Evolutionary conservation across 2,113 vertebrate genomes (phyloP).

Genomic region (Sylvilagus bachmani): DNA sequence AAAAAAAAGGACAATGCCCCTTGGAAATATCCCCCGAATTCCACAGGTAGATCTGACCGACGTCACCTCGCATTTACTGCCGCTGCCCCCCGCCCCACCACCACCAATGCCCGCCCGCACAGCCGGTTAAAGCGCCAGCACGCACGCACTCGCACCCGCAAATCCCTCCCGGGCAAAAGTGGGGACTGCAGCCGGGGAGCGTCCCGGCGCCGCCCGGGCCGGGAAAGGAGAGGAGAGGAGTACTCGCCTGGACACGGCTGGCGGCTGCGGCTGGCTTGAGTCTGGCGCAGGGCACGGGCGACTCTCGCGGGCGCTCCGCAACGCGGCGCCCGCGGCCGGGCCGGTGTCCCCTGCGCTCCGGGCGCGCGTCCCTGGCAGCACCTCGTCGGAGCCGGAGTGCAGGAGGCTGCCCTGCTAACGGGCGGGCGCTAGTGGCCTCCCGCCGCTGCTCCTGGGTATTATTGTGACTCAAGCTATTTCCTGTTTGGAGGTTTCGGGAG

Average conservation of each 20-base stretch:
- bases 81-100: not conserved
- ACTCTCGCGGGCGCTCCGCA: not conserved
- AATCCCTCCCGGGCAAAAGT: not conserved
- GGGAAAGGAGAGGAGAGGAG: not conserved
- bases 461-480: conserved; percentile 82
- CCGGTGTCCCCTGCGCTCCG: not conserved
- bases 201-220: not conserved
- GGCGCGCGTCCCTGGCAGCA: conserved; percentile 6
- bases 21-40: not conserved
- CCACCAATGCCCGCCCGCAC: not conserved
- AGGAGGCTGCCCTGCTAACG: conserved; percentile 39
- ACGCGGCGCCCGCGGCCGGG: not conserved
- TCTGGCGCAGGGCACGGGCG: not conserved
- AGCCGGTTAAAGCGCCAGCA: not conserved
- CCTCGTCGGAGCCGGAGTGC: not conserved
- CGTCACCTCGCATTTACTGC: not conserved
- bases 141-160: not conserved
- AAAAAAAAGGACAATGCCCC: too few relatives aligned
- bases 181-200: too few relatives aligned
- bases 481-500: conserved; percentile 79
- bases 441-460: conserved; percentile 63
- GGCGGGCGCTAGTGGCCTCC: conserved; percentile 51
- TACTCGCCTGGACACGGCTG: conserved; percentile 75
- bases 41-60: not conserved
- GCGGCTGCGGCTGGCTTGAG: not conserved